phyloP scores from a whole-genome alignment of 2,113 vertebrate species.

The Capreolus pygargus region DNA sequence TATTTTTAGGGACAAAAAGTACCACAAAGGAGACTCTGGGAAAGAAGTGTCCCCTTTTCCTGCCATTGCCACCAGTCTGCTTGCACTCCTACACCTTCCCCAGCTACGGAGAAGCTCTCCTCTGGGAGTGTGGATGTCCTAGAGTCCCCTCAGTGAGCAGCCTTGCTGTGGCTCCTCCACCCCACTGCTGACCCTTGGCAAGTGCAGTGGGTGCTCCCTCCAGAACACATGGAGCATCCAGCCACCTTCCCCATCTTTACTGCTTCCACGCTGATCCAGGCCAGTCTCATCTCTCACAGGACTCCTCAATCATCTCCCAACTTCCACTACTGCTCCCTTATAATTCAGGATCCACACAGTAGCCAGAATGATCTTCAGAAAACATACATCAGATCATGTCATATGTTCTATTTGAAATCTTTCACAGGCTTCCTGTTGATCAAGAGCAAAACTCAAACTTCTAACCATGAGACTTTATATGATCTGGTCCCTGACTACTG shows the following conservation, averaged over 20 bases:
- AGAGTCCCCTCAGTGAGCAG: too few species aligned
- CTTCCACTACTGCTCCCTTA: not conserved
- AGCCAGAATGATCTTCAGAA: not conserved
- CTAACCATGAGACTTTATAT: not conserved
- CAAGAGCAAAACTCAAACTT: not conserved
- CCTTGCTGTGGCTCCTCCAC: not conserved
- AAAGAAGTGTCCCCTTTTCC: not conserved
- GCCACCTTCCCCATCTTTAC: not conserved
- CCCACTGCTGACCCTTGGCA: too few species aligned
- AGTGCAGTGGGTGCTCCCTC: not conserved
- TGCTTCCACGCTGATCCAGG: not conserved
- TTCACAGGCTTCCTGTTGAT: slow-evolving; percentile 21
- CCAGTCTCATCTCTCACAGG: not conserved
- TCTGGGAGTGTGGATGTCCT: not conserved
- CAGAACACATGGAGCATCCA: not conserved
- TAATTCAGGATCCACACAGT: not conserved
- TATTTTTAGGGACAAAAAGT: not conserved
- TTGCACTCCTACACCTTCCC: not conserved
- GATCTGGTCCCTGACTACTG: not conserved
- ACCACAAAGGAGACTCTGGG: not conserved
- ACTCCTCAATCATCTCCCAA: not conserved
- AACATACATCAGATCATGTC: not conserved
- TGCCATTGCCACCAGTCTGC: not conserved
- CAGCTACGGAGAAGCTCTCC: not conserved
- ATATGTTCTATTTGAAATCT: not conserved